phyloP scores from a whole-genome alignment of 1,140 invertebrate genomes.

The Temnothorax nylanderi region DNA sequence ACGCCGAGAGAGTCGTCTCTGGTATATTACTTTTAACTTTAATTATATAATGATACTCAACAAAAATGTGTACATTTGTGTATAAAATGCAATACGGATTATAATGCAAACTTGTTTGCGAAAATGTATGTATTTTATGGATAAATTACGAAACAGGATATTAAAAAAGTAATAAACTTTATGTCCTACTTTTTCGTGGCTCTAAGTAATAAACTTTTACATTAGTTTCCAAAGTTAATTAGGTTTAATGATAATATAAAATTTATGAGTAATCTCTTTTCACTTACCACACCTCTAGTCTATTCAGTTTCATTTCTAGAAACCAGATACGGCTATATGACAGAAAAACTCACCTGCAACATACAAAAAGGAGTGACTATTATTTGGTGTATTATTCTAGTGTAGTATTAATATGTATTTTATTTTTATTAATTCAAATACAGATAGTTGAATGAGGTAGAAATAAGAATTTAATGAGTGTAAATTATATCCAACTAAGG shows the following conservation, averaged over 20 bases:
- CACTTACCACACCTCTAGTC: slow-evolving; percentile 10
- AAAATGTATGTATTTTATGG: background rate
- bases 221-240: background rate
- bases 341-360: slow-evolving; percentile 65
- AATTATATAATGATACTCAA: background rate
- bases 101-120: background rate
- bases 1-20: background rate
- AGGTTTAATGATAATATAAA: slow-evolving; percentile 7
- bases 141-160: background rate
- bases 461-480: background rate
- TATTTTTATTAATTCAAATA: background rate
- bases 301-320: background rate
- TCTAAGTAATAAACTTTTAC: background rate
- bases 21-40: background rate
- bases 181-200: background rate
- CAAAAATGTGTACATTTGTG: background rate
- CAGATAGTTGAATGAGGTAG: background rate
- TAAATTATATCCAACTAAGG: background rate
- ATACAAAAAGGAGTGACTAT: slow-evolving; percentile 50
- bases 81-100: background rate
- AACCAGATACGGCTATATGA: background rate
- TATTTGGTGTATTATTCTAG: background rate
- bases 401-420: background rate
- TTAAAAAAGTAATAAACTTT: slow-evolving; percentile 4
- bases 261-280: slow-evolving; percentile 24